Evolutionary conservation across 2,113 vertebrate genomes (phyloP), one percentile per base, ranked within the genome.

Genomic region (Periophthalmodon schlosseri): DNA sequence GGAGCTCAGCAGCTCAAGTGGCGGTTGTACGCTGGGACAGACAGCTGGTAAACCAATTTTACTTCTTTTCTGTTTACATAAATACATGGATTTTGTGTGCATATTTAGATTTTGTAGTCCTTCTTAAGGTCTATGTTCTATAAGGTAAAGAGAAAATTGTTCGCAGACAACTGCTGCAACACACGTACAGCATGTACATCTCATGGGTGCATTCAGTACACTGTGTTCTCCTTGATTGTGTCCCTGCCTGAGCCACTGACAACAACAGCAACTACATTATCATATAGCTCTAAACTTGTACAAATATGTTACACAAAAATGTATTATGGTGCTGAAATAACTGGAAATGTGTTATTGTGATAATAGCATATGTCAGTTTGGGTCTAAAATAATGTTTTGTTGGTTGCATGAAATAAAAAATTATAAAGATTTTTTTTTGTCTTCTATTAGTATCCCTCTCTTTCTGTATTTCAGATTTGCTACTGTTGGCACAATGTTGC

Each of bases 401-500:
- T 20, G 50, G 50, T 52, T 52, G 50, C 14, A 52, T 18, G 18
- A 52, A 52, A 52, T 18, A 52, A 52, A 1, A 18, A 52, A 5
- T 18, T 3, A 18, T 28, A 15, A 52, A 52, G 16, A 11, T 44
- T 44, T 44, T 44, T 44, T 44, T 0, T 44, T 10, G 28, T 28
- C 28, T 28, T 28, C 3, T 28, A 28, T 44, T 63, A 12, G 6
- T 11, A 20, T 36, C 15, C n/a, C 8, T 21, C 18, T 34, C 36
- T n/a, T 34, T 60, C 4, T 34, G 56, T 12, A 28, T 68, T 73
- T 49, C 78, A 85, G 82, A 68, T 77, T 68, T 16, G 5, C 57
- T 39, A 34, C 61, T 60, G 28, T 20, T 2, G 9, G 44, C 63
- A 60, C 56, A 2, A 90, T 87, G 89, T 71, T 89, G 5, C 85